Evolutionary conservation across 2,888 invertebrate genomes (phyloP).

Genomic region (Agriopis marginaria): DNA sequence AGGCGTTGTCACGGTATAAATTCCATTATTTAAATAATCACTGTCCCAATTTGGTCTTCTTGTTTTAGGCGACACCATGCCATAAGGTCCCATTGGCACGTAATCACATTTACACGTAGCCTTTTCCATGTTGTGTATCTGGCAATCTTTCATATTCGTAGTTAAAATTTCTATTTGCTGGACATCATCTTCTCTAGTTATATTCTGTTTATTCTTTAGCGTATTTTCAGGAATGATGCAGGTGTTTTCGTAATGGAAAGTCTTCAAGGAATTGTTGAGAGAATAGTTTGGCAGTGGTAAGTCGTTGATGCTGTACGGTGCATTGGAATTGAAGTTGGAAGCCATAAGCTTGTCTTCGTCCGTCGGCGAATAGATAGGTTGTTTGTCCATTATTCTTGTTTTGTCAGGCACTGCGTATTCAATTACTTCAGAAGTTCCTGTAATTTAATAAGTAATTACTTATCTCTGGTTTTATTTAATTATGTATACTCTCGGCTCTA

Average conservation of each 20-base stretch:
- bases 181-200: slow-evolving; percentile 79
- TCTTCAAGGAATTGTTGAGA: slow-evolving; percentile 84
- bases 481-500: too few species aligned
- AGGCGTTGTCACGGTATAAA: slow-evolving; percentile 79
- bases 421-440: slow-evolving; percentile 79
- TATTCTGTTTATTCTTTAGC: slow-evolving; percentile 76
- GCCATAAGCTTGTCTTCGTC: slow-evolving; percentile 83
- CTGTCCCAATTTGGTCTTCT: slow-evolving; percentile 76
- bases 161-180: slow-evolving; percentile 81
- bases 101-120: slow-evolving; percentile 80
- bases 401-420: slow-evolving; percentile 85
- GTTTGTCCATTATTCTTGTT: slow-evolving; percentile 76
- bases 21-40: slow-evolving; percentile 77
- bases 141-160: slow-evolving; percentile 79
- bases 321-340: slow-evolving; percentile 72
- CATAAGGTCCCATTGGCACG: slow-evolving; percentile 79
- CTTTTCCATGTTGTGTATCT: slow-evolving; percentile 78
- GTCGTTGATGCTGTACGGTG: slow-evolving; percentile 75
- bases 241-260: slow-evolving; percentile 82
- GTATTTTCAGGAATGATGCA: slow-evolving; percentile 81
- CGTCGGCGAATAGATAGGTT: slow-evolving; percentile 78
- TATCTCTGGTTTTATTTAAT: neutral
- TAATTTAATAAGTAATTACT: slow-evolving; percentile 45
- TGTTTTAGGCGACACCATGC: slow-evolving; percentile 74
- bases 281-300: slow-evolving; percentile 87